A percentile compares a stretch with the other conserved stretches of the same genome.
phyloP scores from a whole-genome alignment of 2,113 vertebrate species.

The Protobothrops flavoviridis region DNA sequence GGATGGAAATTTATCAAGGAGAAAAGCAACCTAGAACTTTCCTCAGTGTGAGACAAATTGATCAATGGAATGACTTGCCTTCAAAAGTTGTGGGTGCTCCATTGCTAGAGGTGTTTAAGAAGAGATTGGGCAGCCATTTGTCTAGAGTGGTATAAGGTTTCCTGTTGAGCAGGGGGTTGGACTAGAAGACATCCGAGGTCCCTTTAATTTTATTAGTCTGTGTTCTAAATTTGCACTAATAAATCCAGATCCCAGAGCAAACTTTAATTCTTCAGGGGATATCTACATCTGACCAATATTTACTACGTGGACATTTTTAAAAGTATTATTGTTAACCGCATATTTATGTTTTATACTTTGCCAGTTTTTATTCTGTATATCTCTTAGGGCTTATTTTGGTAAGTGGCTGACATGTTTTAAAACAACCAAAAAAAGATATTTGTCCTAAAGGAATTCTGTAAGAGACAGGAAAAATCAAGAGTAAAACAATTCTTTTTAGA shows the following conservation, averaged over 20 bases:
- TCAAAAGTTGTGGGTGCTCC: too few relatives aligned
- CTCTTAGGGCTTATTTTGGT: not conserved
- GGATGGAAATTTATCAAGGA: too few relatives aligned
- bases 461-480: not conserved
- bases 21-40: too few relatives aligned
- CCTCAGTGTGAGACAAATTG: too few relatives aligned
- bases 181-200: too few relatives aligned
- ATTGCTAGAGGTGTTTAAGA: too few relatives aligned
- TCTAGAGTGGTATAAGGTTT: too few relatives aligned
- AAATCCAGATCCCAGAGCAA: not conserved
- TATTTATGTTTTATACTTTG: not conserved
- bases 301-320: not conserved
- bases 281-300: not conserved
- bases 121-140: too few relatives aligned
- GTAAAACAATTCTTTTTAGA: not conserved
- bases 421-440: not conserved
- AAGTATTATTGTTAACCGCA: not conserved
- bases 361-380: not conserved
- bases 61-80: too few relatives aligned
- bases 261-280: not conserved
- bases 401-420: not conserved
- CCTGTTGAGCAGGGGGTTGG: too few relatives aligned
- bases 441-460: not conserved
- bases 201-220: too few relatives aligned
- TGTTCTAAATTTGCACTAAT: not conserved